Base-by-base conservation (phyloP, 1,140 invertebrate species). In the Radopholus similis region DNA sequence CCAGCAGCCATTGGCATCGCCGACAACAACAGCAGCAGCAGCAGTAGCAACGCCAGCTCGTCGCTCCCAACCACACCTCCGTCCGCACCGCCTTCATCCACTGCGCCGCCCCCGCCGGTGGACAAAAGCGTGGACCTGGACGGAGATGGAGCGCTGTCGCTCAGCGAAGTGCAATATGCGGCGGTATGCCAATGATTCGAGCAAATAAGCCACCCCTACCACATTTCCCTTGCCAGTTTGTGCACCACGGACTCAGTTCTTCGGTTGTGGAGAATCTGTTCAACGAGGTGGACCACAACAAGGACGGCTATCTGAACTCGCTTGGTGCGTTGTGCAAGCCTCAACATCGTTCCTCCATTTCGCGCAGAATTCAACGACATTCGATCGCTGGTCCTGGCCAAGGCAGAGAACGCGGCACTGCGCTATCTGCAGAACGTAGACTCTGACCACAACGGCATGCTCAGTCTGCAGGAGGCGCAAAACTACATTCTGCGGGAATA, bases 371-470 rank as follows among this genome's bases (percentile, higher is more conserved):
- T 81, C 59, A 80, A 83, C 60, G 74, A 75, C 5, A 77, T 81
- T 44, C 64, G 73, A 21, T 70, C 78, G 8, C 47, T 83, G 26
- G 78, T 81, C 30, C 34, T 83, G 32, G 78, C 75, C 28, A 81
- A 81, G 51, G 80, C 78, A 21, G 81, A 83, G 58, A 81, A 81
- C 62, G 78, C 78, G 18, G 78, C 78, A 21, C 53, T 75, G 5
- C 59, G 81, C 28, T 81, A 81, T 69, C 42, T 81, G 42, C 42
- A 81, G 71, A 83, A 66, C 40, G 78, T 81, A 6, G 78, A 81
- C 54, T 66, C 60, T 1, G 78, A 81, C 37, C 69, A 69, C n/a
- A 77, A 81, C 64, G 72, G 74, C 23, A 44, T 78, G 11, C 64
- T 81, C 1, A 82, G 78, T 54, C 47, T 81, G 15, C 15, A 32